These are phyloP conservation scores for Laodelphax striatellus DNA, from an alignment of 1,140 invertebrate genomes.

Conservation along the genomic window DNA sequence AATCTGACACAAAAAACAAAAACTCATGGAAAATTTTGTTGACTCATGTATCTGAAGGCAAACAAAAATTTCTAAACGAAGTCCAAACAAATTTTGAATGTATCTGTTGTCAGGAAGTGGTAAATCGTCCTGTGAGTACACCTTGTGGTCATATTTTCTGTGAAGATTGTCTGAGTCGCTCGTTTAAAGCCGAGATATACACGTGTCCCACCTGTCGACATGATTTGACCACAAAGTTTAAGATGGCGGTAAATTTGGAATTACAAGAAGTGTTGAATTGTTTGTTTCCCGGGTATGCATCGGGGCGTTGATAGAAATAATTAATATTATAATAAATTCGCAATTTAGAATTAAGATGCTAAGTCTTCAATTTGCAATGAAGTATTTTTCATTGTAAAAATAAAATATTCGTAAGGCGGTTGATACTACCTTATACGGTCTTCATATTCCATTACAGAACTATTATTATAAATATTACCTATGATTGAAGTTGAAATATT, in stretches of 20 bases:
- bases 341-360: too few relatives aligned
- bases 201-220: slow-evolving; percentile 57
- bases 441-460: too few relatives aligned
- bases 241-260: slow-evolving; percentile 40
- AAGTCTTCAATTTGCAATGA: too few relatives aligned
- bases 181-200: slow-evolving; percentile 50
- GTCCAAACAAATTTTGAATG: slow-evolving; percentile 60
- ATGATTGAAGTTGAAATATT: too few relatives aligned
- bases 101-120: slow-evolving; percentile 68
- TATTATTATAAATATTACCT: too few relatives aligned
- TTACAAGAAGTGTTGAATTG: slow-evolving; percentile 39
- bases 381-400: too few relatives aligned
- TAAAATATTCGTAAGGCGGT: too few relatives aligned
- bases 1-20: slow-evolving; percentile 44
- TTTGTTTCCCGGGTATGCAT: slow-evolving; percentile 53
- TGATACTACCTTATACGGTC: too few relatives aligned
- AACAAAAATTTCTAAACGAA: slow-evolving; percentile 50
- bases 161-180: slow-evolving; percentile 49
- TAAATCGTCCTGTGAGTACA: slow-evolving; percentile 60
- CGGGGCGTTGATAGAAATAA: slow-evolving; percentile 26
- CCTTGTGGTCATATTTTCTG: slow-evolving; percentile 69
- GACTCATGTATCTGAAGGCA: slow-evolving; percentile 32
- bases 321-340: background rate
- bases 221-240: slow-evolving; percentile 42
- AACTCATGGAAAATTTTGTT: slow-evolving; percentile 57